Evolutionary conservation across 2,888 invertebrate genomes (phyloP).

Genomic region (Monochamus alternatus): DNA sequence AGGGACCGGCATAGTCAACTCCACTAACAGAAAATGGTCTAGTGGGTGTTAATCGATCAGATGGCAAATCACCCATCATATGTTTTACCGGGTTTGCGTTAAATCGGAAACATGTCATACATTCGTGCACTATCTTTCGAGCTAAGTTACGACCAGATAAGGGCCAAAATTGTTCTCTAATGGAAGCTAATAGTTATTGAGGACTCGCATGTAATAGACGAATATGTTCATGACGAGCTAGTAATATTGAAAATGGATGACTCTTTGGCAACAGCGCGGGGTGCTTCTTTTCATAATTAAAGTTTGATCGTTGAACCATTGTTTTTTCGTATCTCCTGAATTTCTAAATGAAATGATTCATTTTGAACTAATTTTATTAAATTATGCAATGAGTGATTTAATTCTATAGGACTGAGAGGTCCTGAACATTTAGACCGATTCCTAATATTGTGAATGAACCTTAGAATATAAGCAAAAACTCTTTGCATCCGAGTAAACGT

Average conservation of each 20-base stretch:
- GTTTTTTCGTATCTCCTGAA: not conserved
- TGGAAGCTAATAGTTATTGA: slow-evolving; percentile 9
- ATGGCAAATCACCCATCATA: slow-evolving; percentile 41
- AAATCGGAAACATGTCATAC: slow-evolving; percentile 32
- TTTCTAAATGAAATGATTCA: slow-evolving; percentile 28
- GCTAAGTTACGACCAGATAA: slow-evolving; percentile 34
- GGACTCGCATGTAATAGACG: slow-evolving; percentile 20
- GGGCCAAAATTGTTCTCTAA: slow-evolving; percentile 30
- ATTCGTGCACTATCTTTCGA: slow-evolving; percentile 24
- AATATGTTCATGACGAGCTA: slow-evolving; percentile 30
- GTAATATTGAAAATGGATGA: slow-evolving; percentile 35
- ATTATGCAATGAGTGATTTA: slow-evolving; percentile 7
- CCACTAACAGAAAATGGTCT: slow-evolving; percentile 34
- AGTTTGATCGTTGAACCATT: slow-evolving; percentile 8
- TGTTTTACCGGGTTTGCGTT: slow-evolving; percentile 25
- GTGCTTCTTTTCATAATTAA: slow-evolving; percentile 40
- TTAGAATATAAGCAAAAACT: not conserved
- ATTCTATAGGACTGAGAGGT: slow-evolving; percentile 12
- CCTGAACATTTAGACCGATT: not conserved
- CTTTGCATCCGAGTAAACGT: not conserved
- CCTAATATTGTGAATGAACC: slow-evolving; percentile 1
- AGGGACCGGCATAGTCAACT: slow-evolving; percentile 41
- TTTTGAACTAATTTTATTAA: slow-evolving; percentile 13
- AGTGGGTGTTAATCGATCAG: slow-evolving; percentile 26
- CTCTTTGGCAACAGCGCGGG: slow-evolving; percentile 30